Base-by-base conservation (phyloP, 2,888 invertebrate genomes). In the Acanthosepion lycidas region DNA sequence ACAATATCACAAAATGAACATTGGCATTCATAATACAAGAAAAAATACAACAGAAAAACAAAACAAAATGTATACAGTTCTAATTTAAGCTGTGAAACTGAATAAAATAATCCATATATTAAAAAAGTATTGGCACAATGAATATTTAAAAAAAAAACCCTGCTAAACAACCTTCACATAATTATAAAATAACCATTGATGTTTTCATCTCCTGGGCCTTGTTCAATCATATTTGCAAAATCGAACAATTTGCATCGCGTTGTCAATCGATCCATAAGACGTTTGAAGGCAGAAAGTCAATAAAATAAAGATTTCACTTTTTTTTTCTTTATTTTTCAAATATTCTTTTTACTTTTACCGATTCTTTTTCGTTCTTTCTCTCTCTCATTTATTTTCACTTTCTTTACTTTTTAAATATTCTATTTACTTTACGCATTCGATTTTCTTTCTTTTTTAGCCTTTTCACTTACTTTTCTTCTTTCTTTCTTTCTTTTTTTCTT, bases 181-280 rank as follows among this genome's bases (percentile, higher is more conserved):
- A 33, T 78, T 15, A n/a, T n/a, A 33, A 78, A 33, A 78, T 78
- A n/a, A 15, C 78, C 78, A 78, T 78, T 78, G 78, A 12, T n/a
- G 15, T 78, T 78, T n/a, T 78, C 78, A 59, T 59, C 20, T 59
- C 59, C 20, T 6, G 23, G 59, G 23, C 23, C 23, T 59, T 59
- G 20, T 59, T 59, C n/a, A 78, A 78, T 78, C n/a, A 78, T 78
- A 78, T 78, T 78, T n/a, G 78, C 78, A 78, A n/a, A 78, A 78
- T 78, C n/a, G 78, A 78, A n/a, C n/a, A n/a, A n/a, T 78, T 78
- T 33, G 12, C 18, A n/a, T 78, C n/a, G 18, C 78, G 12, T n/a
- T 78, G 78, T 23, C 15, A n/a, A 78, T 78, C 78, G n/a, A 78
- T 5, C 12, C n/a, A 78, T n/a, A 78, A 59, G 23, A 20, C 20